Base-by-base conservation (phyloP, 2,888 invertebrate genomes). In the Unio pictorum region DNA sequence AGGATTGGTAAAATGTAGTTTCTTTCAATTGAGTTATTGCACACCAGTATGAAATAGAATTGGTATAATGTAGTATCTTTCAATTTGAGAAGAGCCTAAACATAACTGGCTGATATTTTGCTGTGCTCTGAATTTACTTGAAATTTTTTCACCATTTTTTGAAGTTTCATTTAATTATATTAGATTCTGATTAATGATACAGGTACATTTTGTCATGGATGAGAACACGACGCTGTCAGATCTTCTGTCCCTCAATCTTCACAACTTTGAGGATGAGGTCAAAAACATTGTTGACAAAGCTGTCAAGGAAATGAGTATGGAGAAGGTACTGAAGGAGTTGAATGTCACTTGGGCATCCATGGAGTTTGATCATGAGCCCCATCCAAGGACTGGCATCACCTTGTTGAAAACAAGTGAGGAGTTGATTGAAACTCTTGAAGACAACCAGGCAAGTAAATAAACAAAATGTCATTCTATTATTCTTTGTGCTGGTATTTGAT, bases 231-330 rank as follows among this genome's bases (percentile, higher is more conserved):
- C 97, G 1, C 91, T 98, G 82, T 95, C 97, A 1, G 98, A 98
- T 89, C 92, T 98, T 30, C 91, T 98, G 76, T 95, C 95, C 7
- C 91, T 98, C 64, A 97, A 97, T 90, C 92, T 98, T 17, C 98
- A 98, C 90, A 96, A 97, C 90, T 98, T 96, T 90, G 98, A 98
- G 90, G 98, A 98, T 89, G 98, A 98, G 90, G 98, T 90, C 0
- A 96, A 97, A 87, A 96, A 96, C 89, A 98, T 98, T 84, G 98
- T 98, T 15, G 98, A 98, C 90, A 98, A 98, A 91, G 97, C 98
- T 0, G 97, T 97, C 0, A 98, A 98, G 91, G 98, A 98, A 92
- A 97, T 97, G 96, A 96, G 96, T 3, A 98, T 98, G 97, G 98
- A 98, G 90, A 98, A 97, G 89, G 94, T 95, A 68, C 92, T 98